These are phyloP conservation scores for Caradrina clavipalpis DNA, from an alignment of 2,888 invertebrate genomes.

Conservation along the genomic window DNA sequence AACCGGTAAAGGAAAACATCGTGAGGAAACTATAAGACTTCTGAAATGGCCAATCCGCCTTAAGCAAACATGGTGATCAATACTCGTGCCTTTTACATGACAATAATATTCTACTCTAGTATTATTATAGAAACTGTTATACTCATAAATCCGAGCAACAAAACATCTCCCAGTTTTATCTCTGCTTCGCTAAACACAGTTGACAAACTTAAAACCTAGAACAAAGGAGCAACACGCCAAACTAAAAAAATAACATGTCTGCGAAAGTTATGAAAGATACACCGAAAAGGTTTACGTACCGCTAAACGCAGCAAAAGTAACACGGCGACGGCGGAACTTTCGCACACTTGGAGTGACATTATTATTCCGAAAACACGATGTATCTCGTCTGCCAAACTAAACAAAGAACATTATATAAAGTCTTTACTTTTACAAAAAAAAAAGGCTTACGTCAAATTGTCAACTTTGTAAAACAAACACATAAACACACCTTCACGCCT, in stretches of 20 bases:
- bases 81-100: no score
- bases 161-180: no score
- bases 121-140: no score
- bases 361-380: conserved; percentile 85
- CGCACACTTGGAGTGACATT: conserved; percentile 88
- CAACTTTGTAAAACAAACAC: no score
- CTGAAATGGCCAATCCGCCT: no score
- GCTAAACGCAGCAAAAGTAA: conserved; percentile 84
- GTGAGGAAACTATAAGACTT: no score
- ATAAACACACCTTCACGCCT: no score
- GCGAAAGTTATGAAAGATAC: conserved; percentile 19
- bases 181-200: neutral
- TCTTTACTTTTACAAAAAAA: conserved; percentile 3
- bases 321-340: conserved; percentile 86
- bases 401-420: conserved; percentile 57
- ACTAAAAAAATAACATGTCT: conserved; percentile 3
- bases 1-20: no score
- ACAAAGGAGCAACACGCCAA: neutral
- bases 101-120: no score
- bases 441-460: conserved; percentile 17
- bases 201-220: neutral
- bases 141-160: neutral
- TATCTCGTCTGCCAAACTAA: conserved; percentile 83
- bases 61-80: no score
- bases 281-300: conserved; percentile 72